Evolutionary conservation across 2,797 vertebrate genomes (phyloP).

Genomic region (Podargus strigoides): DNA sequence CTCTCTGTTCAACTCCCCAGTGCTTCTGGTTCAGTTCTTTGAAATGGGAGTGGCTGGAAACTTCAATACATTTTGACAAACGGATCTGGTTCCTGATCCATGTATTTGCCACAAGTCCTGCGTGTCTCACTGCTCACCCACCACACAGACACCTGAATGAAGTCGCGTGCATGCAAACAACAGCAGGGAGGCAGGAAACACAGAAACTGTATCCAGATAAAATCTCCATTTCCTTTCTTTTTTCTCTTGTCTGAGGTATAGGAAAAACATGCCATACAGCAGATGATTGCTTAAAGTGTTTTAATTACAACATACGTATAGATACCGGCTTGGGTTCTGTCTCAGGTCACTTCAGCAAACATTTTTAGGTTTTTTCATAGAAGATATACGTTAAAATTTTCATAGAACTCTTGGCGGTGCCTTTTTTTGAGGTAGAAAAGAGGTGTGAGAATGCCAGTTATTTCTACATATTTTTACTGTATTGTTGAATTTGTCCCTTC

Average conservation of each 20-base stretch:
- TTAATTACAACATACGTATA: background rate
- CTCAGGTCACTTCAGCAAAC: background rate
- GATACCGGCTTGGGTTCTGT: background rate
- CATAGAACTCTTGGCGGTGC: background rate
- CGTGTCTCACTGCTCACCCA: background rate
- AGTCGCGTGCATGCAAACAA: background rate
- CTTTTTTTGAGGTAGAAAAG: background rate
- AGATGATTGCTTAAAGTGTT: background rate
- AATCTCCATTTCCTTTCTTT: background rate
- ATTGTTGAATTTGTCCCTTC: background rate
- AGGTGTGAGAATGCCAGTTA: background rate
- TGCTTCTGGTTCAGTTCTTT: background rate
- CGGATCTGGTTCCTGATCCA: background rate
- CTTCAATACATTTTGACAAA: background rate
- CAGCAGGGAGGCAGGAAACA: background rate
- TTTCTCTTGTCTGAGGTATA: background rate
- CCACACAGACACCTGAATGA: background rate
- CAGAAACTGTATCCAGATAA: background rate
- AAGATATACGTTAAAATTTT: background rate
- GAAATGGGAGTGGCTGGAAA: background rate
- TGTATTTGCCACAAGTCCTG: background rate
- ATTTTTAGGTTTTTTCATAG: background rate
- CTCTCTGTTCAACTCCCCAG: background rate
- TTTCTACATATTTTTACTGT: background rate
- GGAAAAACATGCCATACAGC: background rate